A percentile compares a stretch with the other conserved stretches of the same genome.
These are phyloP conservation scores for Perognathus longimembris DNA, from an alignment of 2,113 vertebrate genomes.

Conservation along the genomic window DNA sequence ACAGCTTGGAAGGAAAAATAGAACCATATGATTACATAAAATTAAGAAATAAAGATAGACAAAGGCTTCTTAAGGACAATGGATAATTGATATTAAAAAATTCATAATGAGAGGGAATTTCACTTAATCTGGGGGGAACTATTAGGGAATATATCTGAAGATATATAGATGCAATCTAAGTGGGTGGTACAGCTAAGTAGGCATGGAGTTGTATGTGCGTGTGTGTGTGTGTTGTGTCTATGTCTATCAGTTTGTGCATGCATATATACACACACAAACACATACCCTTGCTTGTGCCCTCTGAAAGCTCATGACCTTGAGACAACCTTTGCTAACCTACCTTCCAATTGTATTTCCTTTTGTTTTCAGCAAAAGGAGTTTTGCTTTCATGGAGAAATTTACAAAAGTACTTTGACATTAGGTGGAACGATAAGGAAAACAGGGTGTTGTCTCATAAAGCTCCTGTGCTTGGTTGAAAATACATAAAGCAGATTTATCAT, in stretches of 20 bases:
- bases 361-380: neutral
- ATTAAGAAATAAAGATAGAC: neutral
- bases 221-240: neutral
- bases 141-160: neutral
- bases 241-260: neutral
- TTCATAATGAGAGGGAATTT: neutral
- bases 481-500: neutral
- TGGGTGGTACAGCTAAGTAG: neutral
- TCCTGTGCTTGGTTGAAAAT: neutral
- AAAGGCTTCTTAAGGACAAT: neutral
- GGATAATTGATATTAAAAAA: neutral
- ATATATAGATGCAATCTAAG: neutral
- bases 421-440: neutral
- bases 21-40: slow-evolving; percentile 13
- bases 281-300: neutral
- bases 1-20: slow-evolving; percentile 10
- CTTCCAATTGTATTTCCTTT: neutral
- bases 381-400: slow-evolving; percentile 2
- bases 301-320: neutral
- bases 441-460: neutral
- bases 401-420: neutral
- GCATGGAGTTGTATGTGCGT: neutral
- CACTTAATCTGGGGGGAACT: neutral
- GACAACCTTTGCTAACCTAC: neutral
- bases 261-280: neutral